phyloP scores from a whole-genome alignment of 2,113 vertebrate species.

The Apistogramma diplotaenia region DNA sequence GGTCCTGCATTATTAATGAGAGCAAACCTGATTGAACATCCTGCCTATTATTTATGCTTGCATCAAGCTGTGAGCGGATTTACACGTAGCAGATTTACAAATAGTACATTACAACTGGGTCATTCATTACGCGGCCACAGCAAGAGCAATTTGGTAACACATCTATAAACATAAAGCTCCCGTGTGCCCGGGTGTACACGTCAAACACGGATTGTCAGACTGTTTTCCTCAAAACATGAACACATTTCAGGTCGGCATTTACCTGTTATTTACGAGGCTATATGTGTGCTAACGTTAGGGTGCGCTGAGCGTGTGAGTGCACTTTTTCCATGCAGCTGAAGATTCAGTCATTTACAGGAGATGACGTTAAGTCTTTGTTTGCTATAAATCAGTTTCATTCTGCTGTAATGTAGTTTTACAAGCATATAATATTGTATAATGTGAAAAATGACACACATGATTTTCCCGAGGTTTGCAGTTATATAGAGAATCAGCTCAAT shows the following conservation, averaged over 20 bases:
- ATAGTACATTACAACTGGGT: conserved; percentile 60
- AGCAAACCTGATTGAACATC: conserved; percentile 64
- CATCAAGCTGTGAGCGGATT: conserved; percentile 57
- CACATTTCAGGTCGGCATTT: neutral
- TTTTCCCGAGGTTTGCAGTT: neutral
- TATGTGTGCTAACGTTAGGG: neutral
- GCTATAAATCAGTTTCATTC: neutral
- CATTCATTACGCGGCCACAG: conserved; percentile 54
- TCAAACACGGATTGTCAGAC: neutral
- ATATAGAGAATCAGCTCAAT: neutral
- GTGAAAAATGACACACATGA: neutral
- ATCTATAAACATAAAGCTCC: conserved; percentile 46
- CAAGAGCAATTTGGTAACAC: conserved; percentile 42
- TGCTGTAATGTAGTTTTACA: neutral
- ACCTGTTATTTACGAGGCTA: neutral
- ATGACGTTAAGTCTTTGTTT: neutral
- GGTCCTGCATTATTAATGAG: conserved; percentile 67
- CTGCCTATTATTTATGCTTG: conserved; percentile 63
- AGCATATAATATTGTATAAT: neutral
- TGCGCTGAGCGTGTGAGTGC: neutral
- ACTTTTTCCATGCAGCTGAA: neutral
- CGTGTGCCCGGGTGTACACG: neutral
- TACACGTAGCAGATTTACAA: conserved; percentile 48
- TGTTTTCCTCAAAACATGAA: neutral
- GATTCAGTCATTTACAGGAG: neutral